Evolutionary conservation across 1,140 invertebrate species (phyloP).

Genomic region (Uloborus diversus): DNA sequence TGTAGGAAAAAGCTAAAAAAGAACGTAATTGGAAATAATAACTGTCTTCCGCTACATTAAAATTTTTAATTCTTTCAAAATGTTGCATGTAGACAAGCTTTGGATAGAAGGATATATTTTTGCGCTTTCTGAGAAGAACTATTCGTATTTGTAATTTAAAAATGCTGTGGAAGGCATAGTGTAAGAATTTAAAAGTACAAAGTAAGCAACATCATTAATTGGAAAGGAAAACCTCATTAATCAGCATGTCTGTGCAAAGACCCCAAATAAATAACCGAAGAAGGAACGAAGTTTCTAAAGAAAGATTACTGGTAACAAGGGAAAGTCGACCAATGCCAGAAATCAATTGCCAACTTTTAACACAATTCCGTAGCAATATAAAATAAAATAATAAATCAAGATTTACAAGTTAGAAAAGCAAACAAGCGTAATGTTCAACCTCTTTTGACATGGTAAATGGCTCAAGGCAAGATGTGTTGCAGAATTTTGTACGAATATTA

Average conservation of each 20-base stretch:
- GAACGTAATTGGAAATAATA: too few species aligned
- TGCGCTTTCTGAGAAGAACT: too few species aligned
- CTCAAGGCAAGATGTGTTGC: background rate
- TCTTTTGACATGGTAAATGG: background rate
- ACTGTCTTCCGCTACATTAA: too few species aligned
- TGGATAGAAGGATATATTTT: too few species aligned
- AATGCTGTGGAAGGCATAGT: too few species aligned
- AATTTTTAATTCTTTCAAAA: too few species aligned
- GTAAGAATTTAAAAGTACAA: too few species aligned
- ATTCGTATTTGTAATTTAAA: too few species aligned
- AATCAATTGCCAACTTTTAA: background rate
- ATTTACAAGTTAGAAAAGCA: background rate
- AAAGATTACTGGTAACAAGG: background rate
- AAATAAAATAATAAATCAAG: conserved; percentile 5
- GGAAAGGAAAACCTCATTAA: background rate
- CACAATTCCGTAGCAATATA: background rate
- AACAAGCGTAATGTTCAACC: background rate
- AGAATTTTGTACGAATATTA: background rate
- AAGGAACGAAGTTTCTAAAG: background rate
- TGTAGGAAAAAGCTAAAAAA: too few species aligned
- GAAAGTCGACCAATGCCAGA: background rate
- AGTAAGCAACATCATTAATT: background rate
- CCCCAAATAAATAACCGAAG: background rate
- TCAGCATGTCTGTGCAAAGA: too few species aligned
- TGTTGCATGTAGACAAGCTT: too few species aligned